These are phyloP conservation scores for Lutjanus argentimaculatus DNA, from an alignment of 2,797 vertebrate species.

Conservation along the genomic window DNA sequence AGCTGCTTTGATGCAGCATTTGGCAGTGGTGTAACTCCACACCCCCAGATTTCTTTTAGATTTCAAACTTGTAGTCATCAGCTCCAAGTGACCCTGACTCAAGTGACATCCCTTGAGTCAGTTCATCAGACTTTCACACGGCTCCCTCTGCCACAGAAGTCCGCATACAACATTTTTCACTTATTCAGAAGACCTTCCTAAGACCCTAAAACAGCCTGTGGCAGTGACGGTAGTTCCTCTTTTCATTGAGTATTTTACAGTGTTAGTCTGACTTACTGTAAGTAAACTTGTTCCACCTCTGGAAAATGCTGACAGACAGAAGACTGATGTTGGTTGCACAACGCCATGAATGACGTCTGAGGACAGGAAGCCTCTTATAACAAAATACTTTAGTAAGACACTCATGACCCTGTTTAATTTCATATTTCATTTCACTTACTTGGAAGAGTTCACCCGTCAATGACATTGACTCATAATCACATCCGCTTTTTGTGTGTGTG, in stretches of 20 bases:
- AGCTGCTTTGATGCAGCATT: too few species aligned
- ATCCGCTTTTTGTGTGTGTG: conserved; percentile 24
- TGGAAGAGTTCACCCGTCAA: conserved; percentile 3
- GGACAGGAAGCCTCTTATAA: background rate
- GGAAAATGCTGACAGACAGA: background rate
- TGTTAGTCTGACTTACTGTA: background rate
- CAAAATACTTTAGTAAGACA: background rate
- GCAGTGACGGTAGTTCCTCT: background rate
- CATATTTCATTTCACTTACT: background rate
- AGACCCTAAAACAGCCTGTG: background rate
- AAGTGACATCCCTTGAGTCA: background rate
- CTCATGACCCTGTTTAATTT: conserved; percentile 1
- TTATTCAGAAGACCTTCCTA: background rate
- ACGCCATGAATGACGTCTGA: background rate
- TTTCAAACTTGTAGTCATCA: too few species aligned
- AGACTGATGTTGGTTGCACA: background rate
- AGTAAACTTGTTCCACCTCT: background rate
- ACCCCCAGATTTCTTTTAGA: too few species aligned
- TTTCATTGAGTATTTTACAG: background rate
- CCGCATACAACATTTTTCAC: background rate
- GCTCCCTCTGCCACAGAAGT: background rate
- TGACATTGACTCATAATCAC: conserved; percentile 41
- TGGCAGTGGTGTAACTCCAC: background rate
- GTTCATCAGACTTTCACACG: background rate
- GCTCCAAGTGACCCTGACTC: background rate